Percentiles rank a stretch among this genome's conserved stretches.
phyloP scores from a whole-genome alignment of 1,140 invertebrate species.

The Procambarus clarkii region DNA sequence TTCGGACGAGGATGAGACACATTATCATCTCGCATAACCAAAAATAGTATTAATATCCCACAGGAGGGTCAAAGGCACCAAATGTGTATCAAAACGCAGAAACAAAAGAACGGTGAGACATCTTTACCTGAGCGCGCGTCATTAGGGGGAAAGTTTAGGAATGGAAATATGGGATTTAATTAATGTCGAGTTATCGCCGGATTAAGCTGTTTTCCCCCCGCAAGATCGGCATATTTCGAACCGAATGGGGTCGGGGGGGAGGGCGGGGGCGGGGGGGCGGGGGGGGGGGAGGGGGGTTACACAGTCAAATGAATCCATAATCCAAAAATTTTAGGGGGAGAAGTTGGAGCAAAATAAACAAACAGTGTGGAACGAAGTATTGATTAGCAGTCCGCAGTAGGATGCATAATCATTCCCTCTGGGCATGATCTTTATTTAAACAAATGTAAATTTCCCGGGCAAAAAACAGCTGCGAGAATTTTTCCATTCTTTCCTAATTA shows the following conservation, averaged over 20 bases:
- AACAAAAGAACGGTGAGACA: not conserved
- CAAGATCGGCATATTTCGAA: constrained; percentile 25
- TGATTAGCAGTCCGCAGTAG: constrained; percentile 50
- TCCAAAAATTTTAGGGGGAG: not conserved
- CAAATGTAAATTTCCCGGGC: constrained; percentile 61
- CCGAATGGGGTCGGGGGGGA: too few species aligned
- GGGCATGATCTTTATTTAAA: constrained; percentile 69
- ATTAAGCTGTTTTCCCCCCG: not conserved
- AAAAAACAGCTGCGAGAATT: constrained; percentile 65
- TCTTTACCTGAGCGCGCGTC: constrained; percentile 17
- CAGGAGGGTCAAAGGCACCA: not conserved
- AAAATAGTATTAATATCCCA: not conserved
- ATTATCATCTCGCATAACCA: not conserved
- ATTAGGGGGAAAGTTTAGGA: constrained; percentile 40
- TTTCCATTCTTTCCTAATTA: constrained; percentile 70
- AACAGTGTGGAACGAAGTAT: constrained; percentile 28
- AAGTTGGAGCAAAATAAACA: constrained; percentile 50
- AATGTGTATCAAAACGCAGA: not conserved
- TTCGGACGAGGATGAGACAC: not conserved
- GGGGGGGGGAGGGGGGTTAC: not conserved
- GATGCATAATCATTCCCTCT: constrained; percentile 58
- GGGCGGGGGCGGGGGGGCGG: too few species aligned
- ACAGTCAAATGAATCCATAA: constrained; percentile 9
- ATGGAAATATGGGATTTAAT: constrained; percentile 49
- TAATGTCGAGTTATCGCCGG: constrained; percentile 31